phyloP scores from a whole-genome alignment of 2,113 vertebrate species.

The Cyprinodon brontotheroides region DNA sequence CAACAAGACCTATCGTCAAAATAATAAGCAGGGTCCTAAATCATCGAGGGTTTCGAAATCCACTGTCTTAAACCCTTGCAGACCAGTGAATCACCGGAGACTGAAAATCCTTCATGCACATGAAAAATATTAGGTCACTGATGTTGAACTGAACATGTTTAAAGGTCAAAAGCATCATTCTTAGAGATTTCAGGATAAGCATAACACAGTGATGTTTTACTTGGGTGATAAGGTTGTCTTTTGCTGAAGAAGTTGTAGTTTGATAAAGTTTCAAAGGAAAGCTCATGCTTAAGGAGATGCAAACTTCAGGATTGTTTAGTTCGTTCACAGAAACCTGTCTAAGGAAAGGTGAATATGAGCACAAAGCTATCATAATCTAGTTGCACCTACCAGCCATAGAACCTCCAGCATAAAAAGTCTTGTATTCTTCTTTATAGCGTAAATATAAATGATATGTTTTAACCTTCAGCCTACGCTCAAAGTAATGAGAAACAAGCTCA shows the following conservation, averaged over 20 bases:
- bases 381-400: background rate
- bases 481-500: constrained; percentile 11
- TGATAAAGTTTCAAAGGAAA: background rate
- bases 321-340: background rate
- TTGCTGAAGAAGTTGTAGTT: background rate
- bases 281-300: background rate
- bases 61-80: background rate
- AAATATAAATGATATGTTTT: background rate
- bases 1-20: constrained; percentile 6
- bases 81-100: background rate
- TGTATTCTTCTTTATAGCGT: background rate
- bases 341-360: background rate
- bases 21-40: background rate
- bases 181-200: background rate
- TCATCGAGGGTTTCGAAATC: background rate
- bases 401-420: background rate
- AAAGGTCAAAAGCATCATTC: background rate
- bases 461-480: constrained; percentile 12
- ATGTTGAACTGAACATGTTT: background rate
- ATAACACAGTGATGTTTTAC: background rate
- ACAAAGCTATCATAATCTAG: background rate
- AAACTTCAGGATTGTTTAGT: background rate
- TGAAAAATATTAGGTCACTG: background rate
- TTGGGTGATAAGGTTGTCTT: background rate
- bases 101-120: background rate